Evolutionary conservation across 2,113 vertebrate species (phyloP).

Genomic region (Calonectris borealis): DNA sequence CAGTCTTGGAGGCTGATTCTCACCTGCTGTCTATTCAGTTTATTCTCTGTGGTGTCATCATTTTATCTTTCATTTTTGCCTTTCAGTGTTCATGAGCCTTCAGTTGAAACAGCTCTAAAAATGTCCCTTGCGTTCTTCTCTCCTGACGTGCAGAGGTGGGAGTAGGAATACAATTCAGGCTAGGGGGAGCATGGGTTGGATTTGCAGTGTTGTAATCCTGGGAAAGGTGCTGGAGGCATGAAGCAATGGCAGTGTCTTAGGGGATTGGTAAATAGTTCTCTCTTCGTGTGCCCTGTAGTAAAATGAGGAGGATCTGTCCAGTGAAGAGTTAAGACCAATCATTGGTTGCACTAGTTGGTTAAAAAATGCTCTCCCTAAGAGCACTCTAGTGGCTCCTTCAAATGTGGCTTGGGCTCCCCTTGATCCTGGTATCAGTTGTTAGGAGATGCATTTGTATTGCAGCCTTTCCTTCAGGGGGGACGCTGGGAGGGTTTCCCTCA

Average conservation of each 20-base stretch:
- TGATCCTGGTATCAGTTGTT: neutral
- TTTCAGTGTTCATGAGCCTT: neutral
- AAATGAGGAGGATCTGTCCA: neutral
- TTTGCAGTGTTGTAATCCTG: neutral
- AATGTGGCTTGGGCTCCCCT: fast-evolving
- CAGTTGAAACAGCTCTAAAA: neutral
- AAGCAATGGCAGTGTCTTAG: neutral
- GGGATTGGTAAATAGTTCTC: neutral
- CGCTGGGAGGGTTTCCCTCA: neutral
- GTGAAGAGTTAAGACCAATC: neutral
- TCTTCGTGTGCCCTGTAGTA: neutral
- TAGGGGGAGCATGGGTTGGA: neutral
- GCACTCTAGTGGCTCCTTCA: neutral
- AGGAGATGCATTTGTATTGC: neutral
- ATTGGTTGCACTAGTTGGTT: neutral
- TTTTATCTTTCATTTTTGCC: neutral
- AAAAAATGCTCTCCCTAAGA: neutral
- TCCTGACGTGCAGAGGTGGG: neutral
- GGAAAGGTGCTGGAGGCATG: neutral
- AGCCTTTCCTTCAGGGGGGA: neutral
- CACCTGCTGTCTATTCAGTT: neutral
- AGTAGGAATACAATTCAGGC: neutral
- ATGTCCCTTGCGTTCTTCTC: neutral
- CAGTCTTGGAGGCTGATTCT: neutral
- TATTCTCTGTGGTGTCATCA: neutral